Evolutionary conservation across 2,113 vertebrate species (phyloP).

Genomic region (Prolemur simus): DNA sequence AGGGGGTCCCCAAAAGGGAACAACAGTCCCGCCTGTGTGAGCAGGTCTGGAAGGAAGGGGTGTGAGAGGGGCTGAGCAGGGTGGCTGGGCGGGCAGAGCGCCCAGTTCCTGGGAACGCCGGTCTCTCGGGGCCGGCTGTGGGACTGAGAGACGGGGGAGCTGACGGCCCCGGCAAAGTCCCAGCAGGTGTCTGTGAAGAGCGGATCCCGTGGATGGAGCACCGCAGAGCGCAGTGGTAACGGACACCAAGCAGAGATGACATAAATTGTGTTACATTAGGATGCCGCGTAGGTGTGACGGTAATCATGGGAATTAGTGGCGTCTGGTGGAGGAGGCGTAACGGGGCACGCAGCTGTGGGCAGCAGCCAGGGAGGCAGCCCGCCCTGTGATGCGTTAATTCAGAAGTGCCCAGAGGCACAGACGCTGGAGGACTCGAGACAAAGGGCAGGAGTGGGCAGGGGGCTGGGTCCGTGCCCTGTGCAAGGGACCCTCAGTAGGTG

Average conservation of each 20-base stretch:
- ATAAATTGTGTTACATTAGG: conserved; percentile 59
- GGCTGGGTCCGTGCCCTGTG: neutral
- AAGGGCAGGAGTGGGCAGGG: neutral
- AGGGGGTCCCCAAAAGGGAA: neutral
- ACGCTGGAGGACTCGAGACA: neutral
- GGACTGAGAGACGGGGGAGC: neutral
- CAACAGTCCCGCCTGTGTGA: neutral
- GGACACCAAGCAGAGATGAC: conserved; percentile 56
- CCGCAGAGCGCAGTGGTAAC: conserved; percentile 41
- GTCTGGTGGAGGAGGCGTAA: conserved; percentile 62
- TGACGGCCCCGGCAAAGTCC: neutral
- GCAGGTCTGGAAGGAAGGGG: neutral
- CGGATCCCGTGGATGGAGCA: conserved; percentile 3
- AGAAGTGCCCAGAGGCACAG: neutral
- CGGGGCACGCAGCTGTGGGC: conserved; percentile 67
- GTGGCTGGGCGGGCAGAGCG: neutral
- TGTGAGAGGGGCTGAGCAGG: neutral
- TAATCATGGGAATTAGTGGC: conserved; percentile 74
- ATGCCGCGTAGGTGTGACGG: conserved; percentile 69
- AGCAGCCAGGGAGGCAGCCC: neutral
- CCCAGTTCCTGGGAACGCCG: neutral
- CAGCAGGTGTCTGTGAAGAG: neutral
- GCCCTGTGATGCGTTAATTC: neutral
- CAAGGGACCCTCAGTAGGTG: neutral
- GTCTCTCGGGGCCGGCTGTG: neutral